A percentile compares a stretch with the other conserved stretches of the same genome.
Conservation (phyloP, 1,140 invertebrate genomes). For the Drosophila leontia region DNA sequence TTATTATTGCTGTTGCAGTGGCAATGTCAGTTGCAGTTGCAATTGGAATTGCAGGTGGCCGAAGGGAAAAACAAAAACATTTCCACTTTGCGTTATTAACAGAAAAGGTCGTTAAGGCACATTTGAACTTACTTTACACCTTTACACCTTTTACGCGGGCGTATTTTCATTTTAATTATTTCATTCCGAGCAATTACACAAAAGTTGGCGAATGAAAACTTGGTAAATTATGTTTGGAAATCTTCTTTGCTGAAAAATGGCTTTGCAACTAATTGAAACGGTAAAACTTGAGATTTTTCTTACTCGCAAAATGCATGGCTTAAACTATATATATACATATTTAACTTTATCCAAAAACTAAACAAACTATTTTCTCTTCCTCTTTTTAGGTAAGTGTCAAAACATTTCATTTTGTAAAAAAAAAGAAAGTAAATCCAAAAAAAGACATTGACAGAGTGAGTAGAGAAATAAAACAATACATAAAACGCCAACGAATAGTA, state of each 20-base stretch:
- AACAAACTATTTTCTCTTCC: slow-evolving; percentile 14
- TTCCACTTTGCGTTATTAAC: slow-evolving; percentile 81
- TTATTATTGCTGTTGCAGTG: slow-evolving; percentile 33
- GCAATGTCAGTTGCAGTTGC: slow-evolving; percentile 43
- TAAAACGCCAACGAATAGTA: slow-evolving; percentile 1
- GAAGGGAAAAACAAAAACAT: slow-evolving; percentile 31
- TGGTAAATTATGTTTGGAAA: slow-evolving; percentile 37
- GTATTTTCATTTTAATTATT: slow-evolving; percentile 73
- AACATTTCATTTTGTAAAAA: background rate
- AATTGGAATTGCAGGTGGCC: slow-evolving; percentile 31
- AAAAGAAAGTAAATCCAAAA: background rate
- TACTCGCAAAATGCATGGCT: slow-evolving; percentile 17
- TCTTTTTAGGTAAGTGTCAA: slow-evolving; percentile 68
- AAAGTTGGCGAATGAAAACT: slow-evolving; percentile 48
- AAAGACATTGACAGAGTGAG: slow-evolving; percentile 75
- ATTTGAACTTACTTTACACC: slow-evolving; percentile 75
- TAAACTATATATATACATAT: slow-evolving; percentile 25
- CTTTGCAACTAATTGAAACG: slow-evolving; percentile 56
- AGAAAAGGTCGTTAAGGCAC: slow-evolving; percentile 71
- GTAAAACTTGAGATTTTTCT: slow-evolving; percentile 36
- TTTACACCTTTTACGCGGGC: slow-evolving; percentile 17
- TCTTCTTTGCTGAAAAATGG: slow-evolving; percentile 52
- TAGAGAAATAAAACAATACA: slow-evolving; percentile 49
- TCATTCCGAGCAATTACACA: slow-evolving; percentile 72
- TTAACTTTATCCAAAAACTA: slow-evolving; percentile 6